Percentiles rank a stretch among this genome's conserved stretches.
Evolutionary conservation across 30 jellyfish, hydroid and myxozoan genomes (phyloP).

Genomic region (Turritopsis dohrnii): DNA sequence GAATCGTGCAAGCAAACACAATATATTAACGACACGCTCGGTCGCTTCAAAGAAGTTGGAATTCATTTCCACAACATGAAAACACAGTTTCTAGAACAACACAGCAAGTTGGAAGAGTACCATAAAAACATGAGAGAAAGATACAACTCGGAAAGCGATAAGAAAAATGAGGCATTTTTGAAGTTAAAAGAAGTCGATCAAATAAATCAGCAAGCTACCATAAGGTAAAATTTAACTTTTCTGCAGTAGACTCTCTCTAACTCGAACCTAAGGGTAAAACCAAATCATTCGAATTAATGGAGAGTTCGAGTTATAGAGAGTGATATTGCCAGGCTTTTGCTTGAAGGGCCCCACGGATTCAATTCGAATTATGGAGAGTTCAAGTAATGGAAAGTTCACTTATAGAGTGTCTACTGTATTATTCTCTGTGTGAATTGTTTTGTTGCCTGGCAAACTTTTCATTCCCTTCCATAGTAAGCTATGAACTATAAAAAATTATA

Average conservation of each 20-base stretch:
- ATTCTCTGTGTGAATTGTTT: neutral
- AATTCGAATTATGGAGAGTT: too few relatives aligned
- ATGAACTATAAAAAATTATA: too few relatives aligned
- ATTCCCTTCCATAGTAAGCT: too few relatives aligned
- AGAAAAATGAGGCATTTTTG: neutral
- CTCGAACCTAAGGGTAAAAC: neutral
- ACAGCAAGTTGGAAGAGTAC: neutral
- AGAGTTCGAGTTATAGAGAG: too few relatives aligned
- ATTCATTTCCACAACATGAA: slow-evolving; percentile 26
- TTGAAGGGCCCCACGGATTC: too few relatives aligned
- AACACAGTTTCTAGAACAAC: slow-evolving; percentile 12
- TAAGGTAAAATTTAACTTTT: neutral
- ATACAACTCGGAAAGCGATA: neutral
- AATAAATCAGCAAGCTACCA: neutral
- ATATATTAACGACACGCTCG: neutral
- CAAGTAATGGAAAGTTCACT: too few relatives aligned
- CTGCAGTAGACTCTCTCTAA: neutral
- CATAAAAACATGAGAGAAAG: neutral
- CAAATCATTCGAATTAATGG: too few relatives aligned
- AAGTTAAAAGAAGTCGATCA: neutral
- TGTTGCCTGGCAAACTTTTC: neutral
- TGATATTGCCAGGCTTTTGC: neutral
- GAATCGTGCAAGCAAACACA: slow-evolving; percentile 4
- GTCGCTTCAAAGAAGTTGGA: slow-evolving; percentile 6
- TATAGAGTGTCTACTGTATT: too few relatives aligned